A percentile compares a stretch with the other conserved stretches of the same genome.
These are phyloP conservation scores for Himalopsyche japonica DNA, from an alignment of 2,888 invertebrate genomes.

Conservation along the genomic window DNA sequence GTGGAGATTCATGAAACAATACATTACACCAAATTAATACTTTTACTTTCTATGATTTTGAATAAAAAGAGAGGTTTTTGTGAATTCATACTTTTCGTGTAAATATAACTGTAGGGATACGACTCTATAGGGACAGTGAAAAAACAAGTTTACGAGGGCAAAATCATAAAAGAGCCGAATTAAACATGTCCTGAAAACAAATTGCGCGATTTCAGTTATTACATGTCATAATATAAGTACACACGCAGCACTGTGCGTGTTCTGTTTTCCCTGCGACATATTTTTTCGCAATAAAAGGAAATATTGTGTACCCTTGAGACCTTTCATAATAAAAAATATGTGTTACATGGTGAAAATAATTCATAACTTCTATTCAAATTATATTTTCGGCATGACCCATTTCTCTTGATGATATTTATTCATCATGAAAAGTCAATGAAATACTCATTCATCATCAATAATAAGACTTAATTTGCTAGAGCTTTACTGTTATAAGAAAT, in stretches of 20 bases:
- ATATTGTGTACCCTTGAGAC: background rate
- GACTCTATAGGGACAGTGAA: background rate
- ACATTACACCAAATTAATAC: no score
- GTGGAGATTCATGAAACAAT: no score
- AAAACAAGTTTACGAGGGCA: background rate
- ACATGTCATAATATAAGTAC: background rate
- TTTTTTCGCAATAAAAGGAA: background rate
- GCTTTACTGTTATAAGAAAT: no score
- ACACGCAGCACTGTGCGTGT: background rate
- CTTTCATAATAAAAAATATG: background rate
- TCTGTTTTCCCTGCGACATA: background rate
- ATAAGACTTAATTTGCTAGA: no score
- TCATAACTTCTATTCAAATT: no score
- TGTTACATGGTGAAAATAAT: background rate
- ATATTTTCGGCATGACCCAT: no score
- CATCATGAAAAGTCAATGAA: no score
- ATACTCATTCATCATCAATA: no score
- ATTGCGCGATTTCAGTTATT: background rate
- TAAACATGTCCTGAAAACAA: background rate
- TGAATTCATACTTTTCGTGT: no score
- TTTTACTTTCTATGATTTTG: no score
- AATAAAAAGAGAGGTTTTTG: no score
- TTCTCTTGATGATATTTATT: no score
- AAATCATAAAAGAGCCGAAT: background rate
- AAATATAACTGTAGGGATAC: background rate